Percentiles rank a stretch among this genome's conserved stretches.
Conservation (phyloP, 2,113 vertebrate species). For the Nycticryphes semicollaris region DNA sequence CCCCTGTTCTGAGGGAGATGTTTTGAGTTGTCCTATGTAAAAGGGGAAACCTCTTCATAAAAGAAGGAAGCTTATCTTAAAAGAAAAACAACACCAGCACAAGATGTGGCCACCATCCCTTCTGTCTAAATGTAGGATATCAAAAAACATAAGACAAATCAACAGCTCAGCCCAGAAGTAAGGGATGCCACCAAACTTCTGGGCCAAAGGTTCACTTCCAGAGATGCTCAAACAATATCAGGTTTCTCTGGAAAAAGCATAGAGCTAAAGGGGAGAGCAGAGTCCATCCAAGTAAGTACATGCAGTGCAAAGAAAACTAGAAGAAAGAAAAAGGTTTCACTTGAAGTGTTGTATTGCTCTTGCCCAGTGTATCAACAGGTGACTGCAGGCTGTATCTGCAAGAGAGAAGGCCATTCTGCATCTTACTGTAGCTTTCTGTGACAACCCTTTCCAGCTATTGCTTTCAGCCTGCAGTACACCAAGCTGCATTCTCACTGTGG, state of each 20-base stretch:
- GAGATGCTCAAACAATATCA: fast-evolving
- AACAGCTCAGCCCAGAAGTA: too few species aligned
- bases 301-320: neutral
- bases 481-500: neutral
- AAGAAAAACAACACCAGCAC: neutral
- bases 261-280: neutral
- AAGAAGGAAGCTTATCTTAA: neutral
- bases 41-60: neutral
- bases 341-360: neutral
- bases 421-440: neutral
- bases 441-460: neutral
- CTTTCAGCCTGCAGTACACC: neutral
- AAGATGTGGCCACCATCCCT: neutral
- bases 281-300: neutral
- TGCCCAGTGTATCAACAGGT: too few species aligned
- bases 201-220: neutral
- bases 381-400: neutral
- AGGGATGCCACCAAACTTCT: neutral
- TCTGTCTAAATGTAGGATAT: too few species aligned
- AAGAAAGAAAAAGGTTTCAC: neutral
- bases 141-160: neutral
- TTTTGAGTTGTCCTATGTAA: neutral
- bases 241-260: neutral
- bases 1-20: neutral
- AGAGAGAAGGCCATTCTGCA: too few species aligned